Evolutionary conservation across 2,888 invertebrate species (phyloP).

Genomic region (Brachyopa scutellaris): DNA sequence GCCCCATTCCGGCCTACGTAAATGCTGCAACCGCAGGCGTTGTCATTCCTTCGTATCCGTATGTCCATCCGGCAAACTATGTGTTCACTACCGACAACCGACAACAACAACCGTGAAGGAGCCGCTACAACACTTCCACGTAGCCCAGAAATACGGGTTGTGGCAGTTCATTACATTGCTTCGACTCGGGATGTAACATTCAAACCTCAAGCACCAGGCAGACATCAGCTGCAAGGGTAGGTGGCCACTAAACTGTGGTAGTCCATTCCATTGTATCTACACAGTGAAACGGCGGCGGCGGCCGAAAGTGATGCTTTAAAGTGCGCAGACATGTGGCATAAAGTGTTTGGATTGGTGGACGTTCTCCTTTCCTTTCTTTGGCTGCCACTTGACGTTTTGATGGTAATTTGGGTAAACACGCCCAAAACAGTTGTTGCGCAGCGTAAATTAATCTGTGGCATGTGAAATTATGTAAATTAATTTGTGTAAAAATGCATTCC

Average conservation of each 20-base stretch:
- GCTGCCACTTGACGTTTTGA: conserved; percentile 8
- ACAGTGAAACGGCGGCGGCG: conserved; percentile 5
- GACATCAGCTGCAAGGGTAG: conserved; percentile 24
- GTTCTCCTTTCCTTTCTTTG: conserved; percentile 16
- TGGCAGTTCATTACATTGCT: conserved; percentile 14
- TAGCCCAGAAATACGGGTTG: conserved; percentile 9
- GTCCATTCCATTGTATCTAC: conserved; percentile 18
- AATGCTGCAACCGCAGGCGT: conserved; percentile 24
- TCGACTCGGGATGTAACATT: conserved; percentile 22
- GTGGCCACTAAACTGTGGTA: conserved; percentile 27
- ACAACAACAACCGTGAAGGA: conserved; percentile 11
- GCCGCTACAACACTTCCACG: not conserved
- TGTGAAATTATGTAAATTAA: conserved; percentile 2
- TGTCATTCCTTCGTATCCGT: not conserved
- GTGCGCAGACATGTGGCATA: conserved; percentile 43
- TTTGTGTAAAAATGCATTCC: not conserved
- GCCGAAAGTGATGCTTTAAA: conserved; percentile 29
- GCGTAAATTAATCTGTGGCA: not conserved
- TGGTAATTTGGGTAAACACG: conserved; percentile 37
- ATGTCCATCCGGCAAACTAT: not conserved
- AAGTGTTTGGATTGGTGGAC: conserved; percentile 49
- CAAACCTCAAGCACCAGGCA: conserved; percentile 14
- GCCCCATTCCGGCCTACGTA: conserved; percentile 35
- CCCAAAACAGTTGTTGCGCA: conserved; percentile 40
- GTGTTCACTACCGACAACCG: not conserved